Percentiles rank a stretch among this genome's conserved stretches.
These are phyloP conservation scores for Ephestia elutella DNA, from an alignment of 1,140 invertebrate genomes.

Conservation along the genomic window DNA sequence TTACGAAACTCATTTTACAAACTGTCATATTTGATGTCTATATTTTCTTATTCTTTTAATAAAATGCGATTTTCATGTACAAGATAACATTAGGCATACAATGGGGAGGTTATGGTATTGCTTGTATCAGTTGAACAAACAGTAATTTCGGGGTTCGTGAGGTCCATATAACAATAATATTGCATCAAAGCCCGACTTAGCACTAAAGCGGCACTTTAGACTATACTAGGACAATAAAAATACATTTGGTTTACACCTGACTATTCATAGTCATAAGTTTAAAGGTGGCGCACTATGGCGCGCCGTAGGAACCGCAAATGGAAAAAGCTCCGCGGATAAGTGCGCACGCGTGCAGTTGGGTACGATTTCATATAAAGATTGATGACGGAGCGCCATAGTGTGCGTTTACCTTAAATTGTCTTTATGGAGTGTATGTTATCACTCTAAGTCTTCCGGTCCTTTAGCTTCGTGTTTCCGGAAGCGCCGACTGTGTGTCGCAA, in stretches of 20 bases:
- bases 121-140: conserved; percentile 9
- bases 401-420: too few species aligned
- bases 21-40: conserved; percentile 14
- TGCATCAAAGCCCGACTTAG: conserved; percentile 40
- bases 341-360: too few species aligned
- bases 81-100: background rate
- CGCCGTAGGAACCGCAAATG: too few species aligned
- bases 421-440: conserved; percentile 21
- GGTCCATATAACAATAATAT: conserved; percentile 15
- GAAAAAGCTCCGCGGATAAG: too few species aligned
- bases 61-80: conserved; percentile 5
- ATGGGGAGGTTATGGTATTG: too few species aligned
- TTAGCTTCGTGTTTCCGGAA: conserved; percentile 30
- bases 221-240: conserved; percentile 71
- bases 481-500: conserved; percentile 20
- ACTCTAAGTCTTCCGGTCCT: conserved; percentile 35
- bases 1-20: conserved; percentile 10
- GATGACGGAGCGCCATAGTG: too few species aligned
- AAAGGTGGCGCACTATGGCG: too few species aligned
- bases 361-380: too few species aligned
- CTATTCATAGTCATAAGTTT: conserved; percentile 22
- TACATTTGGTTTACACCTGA: conserved; percentile 44
- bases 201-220: conserved; percentile 62
- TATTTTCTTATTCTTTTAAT: conserved; percentile 21
- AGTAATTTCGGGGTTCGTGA: conserved; percentile 3